Percentiles rank a stretch among this genome's conserved stretches.
Conservation (phyloP, 2,113 vertebrate genomes). For the Onychorhynchus coronatus region DNA sequence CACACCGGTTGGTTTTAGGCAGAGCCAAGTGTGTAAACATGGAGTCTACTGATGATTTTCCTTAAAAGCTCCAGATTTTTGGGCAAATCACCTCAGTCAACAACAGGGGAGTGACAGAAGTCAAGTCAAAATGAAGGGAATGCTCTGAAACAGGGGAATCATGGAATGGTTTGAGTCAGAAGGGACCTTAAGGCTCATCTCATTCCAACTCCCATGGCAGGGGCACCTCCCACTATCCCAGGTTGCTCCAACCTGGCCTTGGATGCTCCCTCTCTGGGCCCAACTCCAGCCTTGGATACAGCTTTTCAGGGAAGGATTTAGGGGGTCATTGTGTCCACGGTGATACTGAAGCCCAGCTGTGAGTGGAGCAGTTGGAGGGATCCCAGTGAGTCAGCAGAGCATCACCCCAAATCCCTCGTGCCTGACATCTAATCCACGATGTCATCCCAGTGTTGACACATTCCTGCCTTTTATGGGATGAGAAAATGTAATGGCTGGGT, state of each 20-base stretch:
- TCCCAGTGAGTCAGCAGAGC: not conserved
- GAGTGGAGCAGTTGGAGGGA: not conserved
- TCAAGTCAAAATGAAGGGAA: not conserved
- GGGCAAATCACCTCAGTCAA: not conserved
- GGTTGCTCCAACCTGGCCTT: not conserved
- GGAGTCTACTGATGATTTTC: not conserved
- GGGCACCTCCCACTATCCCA: not conserved
- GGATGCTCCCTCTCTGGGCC: not conserved
- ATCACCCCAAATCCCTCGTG: not conserved
- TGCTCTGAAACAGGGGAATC: not conserved
- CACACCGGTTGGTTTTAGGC: not conserved
- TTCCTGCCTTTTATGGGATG: not conserved
- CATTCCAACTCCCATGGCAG: not conserved
- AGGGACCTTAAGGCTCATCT: not conserved
- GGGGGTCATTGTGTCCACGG: rapidly evolving
- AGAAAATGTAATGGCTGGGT: constrained; percentile 18
- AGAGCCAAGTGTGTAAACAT: not conserved
- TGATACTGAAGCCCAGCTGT: not conserved
- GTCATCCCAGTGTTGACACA: not conserved
- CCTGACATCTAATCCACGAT: not conserved
- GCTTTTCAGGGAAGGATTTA: not conserved
- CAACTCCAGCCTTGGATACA: not conserved
- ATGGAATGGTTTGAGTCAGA: not conserved
- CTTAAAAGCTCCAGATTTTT: not conserved
- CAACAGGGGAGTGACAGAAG: not conserved